Base-by-base conservation (phyloP, 2,888 invertebrate species). In the Troglohyphantes excavatus region DNA sequence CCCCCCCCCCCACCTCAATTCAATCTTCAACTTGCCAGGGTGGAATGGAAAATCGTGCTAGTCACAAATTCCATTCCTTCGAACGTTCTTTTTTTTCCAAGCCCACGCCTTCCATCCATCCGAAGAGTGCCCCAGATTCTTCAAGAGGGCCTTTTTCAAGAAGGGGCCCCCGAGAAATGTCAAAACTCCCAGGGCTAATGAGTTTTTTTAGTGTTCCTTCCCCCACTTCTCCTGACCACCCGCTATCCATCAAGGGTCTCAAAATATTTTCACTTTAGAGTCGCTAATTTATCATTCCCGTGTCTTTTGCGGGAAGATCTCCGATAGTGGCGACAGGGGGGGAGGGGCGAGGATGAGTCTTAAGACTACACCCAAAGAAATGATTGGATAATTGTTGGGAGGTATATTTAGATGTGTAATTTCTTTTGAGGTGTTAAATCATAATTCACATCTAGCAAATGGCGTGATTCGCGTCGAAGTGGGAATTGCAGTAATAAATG, bases 191-290 rank as follows among this genome's bases (percentile, higher is more conserved):
- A 29, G 27, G 53, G 11, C 61, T 82, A 82, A 82, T 82, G 83
- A 83, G 83, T 63, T 83, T 79, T 83, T 83, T 23, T n/a, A 82
- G 82, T n/a, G 61, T 61, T 61, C 21, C 68, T n/a, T 26, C n/a
- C n/a, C 67, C 27, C 67, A n/a, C n/a, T n/a, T n/a, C n/a, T n/a
- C n/a, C 33, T 75, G 59, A 27, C 85, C 85, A 65, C 85, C 85
- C 59, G 63, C 76, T 23, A 85, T 85, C 21, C 76, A 85, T 76
- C 85, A 85, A 6, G 67, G 53, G 7, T 29, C 46, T 65, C 29
- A 27, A 29, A 68, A 68, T 67, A 68, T 76, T 76, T 76, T 78
- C 59, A 21, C 46, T 67, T 85, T 65, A 19, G 9, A 21, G 39
- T n/a, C 9, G 13, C 29, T 61, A 68, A 85, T 85, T 68, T 68